Evolutionary conservation across 2,113 vertebrate genomes (phyloP).

Genomic region (Calypte anna): DNA sequence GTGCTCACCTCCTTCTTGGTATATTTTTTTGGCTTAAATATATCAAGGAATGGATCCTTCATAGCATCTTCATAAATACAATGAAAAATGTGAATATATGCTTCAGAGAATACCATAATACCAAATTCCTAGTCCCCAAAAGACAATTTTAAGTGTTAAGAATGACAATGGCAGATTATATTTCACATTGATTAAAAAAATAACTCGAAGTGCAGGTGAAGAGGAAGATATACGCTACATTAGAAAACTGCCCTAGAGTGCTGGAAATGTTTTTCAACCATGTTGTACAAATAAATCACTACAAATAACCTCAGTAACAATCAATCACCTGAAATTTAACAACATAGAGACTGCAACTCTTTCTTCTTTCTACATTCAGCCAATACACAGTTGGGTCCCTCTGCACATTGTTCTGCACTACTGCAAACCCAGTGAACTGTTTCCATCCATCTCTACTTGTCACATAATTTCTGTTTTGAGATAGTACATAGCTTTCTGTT

Average conservation of each 20-base stretch:
- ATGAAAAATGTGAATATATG: neutral
- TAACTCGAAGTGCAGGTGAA: neutral
- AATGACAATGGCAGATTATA: neutral
- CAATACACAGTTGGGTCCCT: neutral
- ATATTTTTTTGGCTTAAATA: neutral
- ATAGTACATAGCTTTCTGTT: neutral
- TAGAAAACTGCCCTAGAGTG: slow-evolving; percentile 22
- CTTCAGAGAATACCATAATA: neutral
- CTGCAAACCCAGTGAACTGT: slow-evolving; percentile 1
- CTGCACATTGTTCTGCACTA: neutral
- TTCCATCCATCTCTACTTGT: slow-evolving; percentile 9
- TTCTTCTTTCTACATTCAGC: neutral
- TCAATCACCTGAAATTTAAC: slow-evolving; percentile 17
- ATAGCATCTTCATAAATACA: neutral
- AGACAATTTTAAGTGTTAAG: neutral
- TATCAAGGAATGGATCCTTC: neutral
- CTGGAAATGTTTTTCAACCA: neutral
- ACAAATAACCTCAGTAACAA: neutral
- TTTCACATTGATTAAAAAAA: slow-evolving; percentile 33
- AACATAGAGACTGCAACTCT: neutral
- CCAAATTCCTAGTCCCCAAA: neutral
- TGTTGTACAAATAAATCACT: slow-evolving; percentile 31
- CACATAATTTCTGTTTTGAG: slow-evolving; percentile 19
- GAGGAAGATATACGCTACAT: neutral
- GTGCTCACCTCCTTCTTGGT: neutral